Evolutionary conservation across 2,888 invertebrate genomes (phyloP), one percentile per base, ranked within the genome.

Genomic region (Hirtodrosophila confusa): DNA sequence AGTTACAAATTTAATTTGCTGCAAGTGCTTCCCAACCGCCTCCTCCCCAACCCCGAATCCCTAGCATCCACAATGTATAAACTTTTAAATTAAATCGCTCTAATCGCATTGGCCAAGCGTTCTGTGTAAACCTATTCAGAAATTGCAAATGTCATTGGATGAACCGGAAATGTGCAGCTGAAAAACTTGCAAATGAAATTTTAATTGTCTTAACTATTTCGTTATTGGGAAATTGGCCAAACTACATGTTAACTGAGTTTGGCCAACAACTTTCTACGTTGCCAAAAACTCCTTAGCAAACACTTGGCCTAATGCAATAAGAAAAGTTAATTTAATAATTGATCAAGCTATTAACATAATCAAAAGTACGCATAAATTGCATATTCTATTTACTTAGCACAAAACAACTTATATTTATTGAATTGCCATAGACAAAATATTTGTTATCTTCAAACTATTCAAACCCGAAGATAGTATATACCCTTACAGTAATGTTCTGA

Each of bases 1-100:
- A 86, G 77, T 88, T 83, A 70, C 72, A 58, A 79, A 86, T 69
- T 83, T 72, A 55, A 88, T 82, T 82, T 83, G 56, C 77, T 66
- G 65, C 80, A 79, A 83, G 67, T 78, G 83, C 65, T 63, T 49
- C 79, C 67, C 17, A 6, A 1, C 35, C 33, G n/a, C 29, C 9
- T 1, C 10, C 35, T 10, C 7, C 9, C 11, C 12, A 9, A n/a
- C 11, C 3, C 8, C 6, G 37, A 3, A 6, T 8, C 12, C 36
- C 53, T 2, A 17, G 17, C 17, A 17, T 44, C 44, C 54, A 40
- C 48, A 68, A 61, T 51, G 57, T 64, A 43, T 61, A 68, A 82
- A 82, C 77, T 86, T 83, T 75, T 62, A 72, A 88, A 83, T 88
- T 64, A 69, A 87, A 77, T 84, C 69, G 65, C 24, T 62, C 64